These are phyloP conservation scores for Lepidostoma basale DNA, from an alignment of 1,140 invertebrate genomes.

Conservation along the genomic window DNA sequence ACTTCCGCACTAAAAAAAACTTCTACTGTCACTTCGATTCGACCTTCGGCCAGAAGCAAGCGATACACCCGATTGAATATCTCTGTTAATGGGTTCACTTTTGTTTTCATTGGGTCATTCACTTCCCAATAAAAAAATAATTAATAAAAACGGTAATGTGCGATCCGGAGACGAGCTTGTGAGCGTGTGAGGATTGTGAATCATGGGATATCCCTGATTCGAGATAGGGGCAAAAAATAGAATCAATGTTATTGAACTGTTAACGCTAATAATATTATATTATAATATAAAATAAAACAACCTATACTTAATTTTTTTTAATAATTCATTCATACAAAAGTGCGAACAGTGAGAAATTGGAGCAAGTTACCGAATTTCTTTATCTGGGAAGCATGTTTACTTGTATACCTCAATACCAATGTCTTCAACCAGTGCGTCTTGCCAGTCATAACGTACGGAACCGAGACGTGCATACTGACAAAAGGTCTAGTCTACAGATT, in stretches of 20 bases:
- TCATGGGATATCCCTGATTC: neutral
- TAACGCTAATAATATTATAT: neutral
- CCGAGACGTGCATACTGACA: too few species aligned
- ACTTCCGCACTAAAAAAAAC: neutral
- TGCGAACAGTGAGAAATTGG: too few species aligned
- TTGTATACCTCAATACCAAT: too few species aligned
- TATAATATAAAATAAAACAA: neutral
- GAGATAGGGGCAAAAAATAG: too few species aligned
- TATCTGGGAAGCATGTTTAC: too few species aligned
- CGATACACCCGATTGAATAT: neutral
- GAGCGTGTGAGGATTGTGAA: neutral
- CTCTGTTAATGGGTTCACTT: conserved; percentile 6
- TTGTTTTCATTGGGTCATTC: conserved; percentile 7
- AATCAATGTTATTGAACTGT: too few species aligned
- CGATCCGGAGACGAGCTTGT: neutral
- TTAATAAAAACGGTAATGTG: neutral
- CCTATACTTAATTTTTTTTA: too few species aligned
- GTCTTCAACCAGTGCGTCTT: too few species aligned
- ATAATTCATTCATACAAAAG: too few species aligned
- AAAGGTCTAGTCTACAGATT: too few species aligned
- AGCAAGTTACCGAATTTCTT: too few species aligned
- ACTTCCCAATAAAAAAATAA: neutral
- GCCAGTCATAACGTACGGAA: too few species aligned
- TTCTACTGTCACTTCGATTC: neutral
- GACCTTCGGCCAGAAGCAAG: neutral